These are phyloP conservation scores for Drosophila lacteicornis DNA, from an alignment of 1,140 invertebrate genomes.

Conservation along the genomic window DNA sequence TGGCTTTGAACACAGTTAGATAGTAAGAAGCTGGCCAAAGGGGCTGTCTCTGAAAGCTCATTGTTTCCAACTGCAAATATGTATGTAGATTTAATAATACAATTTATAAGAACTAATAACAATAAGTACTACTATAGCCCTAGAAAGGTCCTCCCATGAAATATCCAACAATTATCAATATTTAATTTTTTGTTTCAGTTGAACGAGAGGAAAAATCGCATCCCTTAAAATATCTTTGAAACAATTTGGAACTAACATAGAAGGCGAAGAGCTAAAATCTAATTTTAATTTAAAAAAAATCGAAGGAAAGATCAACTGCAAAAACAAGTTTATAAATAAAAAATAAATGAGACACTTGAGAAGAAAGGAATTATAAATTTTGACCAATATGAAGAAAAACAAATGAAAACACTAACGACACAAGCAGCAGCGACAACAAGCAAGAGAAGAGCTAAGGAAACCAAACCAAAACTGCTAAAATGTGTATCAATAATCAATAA, in stretches of 20 bases:
- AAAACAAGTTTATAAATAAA: constrained; percentile 32
- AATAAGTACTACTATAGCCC: not conserved
- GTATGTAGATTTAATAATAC: not conserved
- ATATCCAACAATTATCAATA: not conserved
- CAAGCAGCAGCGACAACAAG: constrained; percentile 6
- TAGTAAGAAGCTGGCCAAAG: no score
- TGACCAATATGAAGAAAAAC: constrained; percentile 55
- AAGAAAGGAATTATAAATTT: constrained; percentile 73
- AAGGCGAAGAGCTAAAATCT: constrained; percentile 23
- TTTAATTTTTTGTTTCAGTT: constrained; percentile 31
- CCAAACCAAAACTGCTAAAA: constrained; percentile 36
- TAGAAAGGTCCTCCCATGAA: not conserved
- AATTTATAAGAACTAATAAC: not conserved
- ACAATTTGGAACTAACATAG: constrained; percentile 36
- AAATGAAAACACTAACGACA: constrained; percentile 42
- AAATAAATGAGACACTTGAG: constrained; percentile 65
- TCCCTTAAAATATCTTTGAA: constrained; percentile 21
- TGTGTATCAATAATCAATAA: constrained; percentile 62
- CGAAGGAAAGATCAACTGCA: not conserved
- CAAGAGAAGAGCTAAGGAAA: constrained; percentile 27
- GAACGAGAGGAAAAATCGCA: constrained; percentile 19
- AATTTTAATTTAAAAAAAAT: constrained; percentile 42
- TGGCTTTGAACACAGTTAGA: not conserved
- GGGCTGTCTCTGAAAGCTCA: no score
- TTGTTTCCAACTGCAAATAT: not conserved